Evolutionary conservation across 2,797 vertebrate species (phyloP), one percentile per base, ranked within the genome.

Genomic region (Oryzias sinensis): DNA sequence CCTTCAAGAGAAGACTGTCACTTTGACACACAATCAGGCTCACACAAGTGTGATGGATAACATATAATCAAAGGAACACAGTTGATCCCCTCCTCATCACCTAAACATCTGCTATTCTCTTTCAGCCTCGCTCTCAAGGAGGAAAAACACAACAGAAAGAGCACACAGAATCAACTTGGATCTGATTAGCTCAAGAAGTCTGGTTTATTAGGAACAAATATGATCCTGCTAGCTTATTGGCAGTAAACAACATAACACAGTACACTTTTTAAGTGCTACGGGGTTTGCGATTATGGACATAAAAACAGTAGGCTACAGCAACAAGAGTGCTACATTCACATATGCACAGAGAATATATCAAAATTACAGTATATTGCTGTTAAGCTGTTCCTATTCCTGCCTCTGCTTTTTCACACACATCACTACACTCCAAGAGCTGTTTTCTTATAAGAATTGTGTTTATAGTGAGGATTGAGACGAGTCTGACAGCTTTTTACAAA

Each of bases 241-340:
- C 87, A 85, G 88, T 90, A 91, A 88, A 90, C 84, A 87, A 86
- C 76, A 84, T 74, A 84, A 89, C 80, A 88, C 84, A 69, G 68
- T 81, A 86, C 85, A 89, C 86, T 83, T 86, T 76, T 79, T 76
- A 91, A 91, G 89, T 91, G 88, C 89, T 90, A 90, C 87, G 88
- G 58, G 20, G 79, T 84, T 87, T 87, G 82, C 62, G 78, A 85
- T 82, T 89, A 89, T 85, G 85, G 77, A 86, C 87, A 73, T 73
- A 62, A 45, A 82, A 91, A 89, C 80, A 81, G 80, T 81, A 37
- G 33, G 33, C 33, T 37, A 89, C 81, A 84, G 86, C 82, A 87
- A 89, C 85, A 83, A 79, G 77, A 71, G 84, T 89, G 86, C 81
- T 89, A 90, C 88, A 90, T 89, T 90, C 89, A 85, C 85, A 87